Conservation (phyloP, 2,797 vertebrate genomes). For the Darevskia mixta region DNA sequence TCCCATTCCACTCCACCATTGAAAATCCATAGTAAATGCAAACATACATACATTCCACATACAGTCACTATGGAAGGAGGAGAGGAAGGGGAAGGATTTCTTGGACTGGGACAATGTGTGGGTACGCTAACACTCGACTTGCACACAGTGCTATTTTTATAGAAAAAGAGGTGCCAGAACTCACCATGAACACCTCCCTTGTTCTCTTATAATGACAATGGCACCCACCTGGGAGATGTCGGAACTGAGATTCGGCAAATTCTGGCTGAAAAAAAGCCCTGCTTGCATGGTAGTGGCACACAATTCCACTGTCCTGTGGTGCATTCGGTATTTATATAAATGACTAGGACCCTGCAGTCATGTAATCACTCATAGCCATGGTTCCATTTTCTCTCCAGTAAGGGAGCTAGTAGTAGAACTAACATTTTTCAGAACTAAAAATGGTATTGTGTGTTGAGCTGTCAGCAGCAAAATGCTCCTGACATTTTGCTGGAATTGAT, state of each 20-base stretch:
- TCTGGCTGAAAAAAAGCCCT: no score
- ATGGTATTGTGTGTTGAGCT: not conserved
- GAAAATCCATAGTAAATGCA: not conserved
- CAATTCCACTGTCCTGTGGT: not conserved
- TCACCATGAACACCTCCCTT: no score
- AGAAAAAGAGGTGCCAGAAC: no score
- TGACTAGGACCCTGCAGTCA: not conserved
- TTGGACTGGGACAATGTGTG: not conserved
- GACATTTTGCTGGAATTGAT: not conserved
- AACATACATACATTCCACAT: not conserved
- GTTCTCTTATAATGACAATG: no score
- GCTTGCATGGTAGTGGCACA: not conserved
- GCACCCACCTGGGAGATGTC: no score
- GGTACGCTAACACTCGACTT: not conserved
- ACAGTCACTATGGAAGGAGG: not conserved
- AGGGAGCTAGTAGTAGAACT: not conserved
- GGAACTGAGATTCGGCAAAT: no score
- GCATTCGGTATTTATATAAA: not conserved
- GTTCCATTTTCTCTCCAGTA: not conserved
- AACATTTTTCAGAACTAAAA: not conserved
- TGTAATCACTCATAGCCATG: not conserved
- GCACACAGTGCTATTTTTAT: no score
- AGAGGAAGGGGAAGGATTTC: not conserved
- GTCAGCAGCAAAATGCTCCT: not conserved
- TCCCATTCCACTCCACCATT: not conserved